Evolutionary conservation across 2,888 invertebrate species (phyloP), one percentile per base, ranked within the genome.

Genomic region (Lasioglossum marginatum): DNA sequence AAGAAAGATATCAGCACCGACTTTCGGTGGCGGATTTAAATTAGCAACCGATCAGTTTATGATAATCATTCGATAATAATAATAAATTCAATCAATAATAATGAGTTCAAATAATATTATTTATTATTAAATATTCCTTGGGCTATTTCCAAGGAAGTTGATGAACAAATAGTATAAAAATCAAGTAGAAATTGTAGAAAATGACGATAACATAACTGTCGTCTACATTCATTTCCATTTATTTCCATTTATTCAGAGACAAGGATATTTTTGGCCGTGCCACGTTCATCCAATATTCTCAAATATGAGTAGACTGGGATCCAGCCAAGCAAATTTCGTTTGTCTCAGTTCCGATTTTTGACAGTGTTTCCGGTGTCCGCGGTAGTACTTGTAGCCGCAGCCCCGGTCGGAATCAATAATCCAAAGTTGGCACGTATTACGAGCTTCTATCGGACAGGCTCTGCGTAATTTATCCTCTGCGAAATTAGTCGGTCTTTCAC

Each of bases 401-500:
- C 27, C 52, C 37, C 40, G 23, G 68, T 60, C 74, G 37, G 63
- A 81, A 89, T 90, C 87, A 82, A 90, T 90, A 88, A 37, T 68
- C 77, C 76, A 60, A 80, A 77, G 45, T 86, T 85, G 87, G 72
- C 81, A 34, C 79, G 52, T 72, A 79, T 73, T 63, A 70, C 48
- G 73, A 66, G 27, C 79, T 76, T 37, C 79, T 43, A 66, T 70
- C 81, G 37, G 83, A 83, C 82, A 60, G 71, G 34, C 43, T 76
- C n/a, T 68, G 78, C 81, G 83, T 87, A 85, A 90, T 88, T 86
- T 77, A 86, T 76, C 73, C 34, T 14, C 71, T 71, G 45, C 63
- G 70, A 77, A 86, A 85, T 83, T 82, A 83, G 3, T 71, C 43
- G 27, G 23, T 91, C 84, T 6, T 89, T 88, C 34, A 90, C 86